These are phyloP conservation scores for Agrenia bidenticulata DNA, from an alignment of 2,888 invertebrate genomes.

Conservation along the genomic window DNA sequence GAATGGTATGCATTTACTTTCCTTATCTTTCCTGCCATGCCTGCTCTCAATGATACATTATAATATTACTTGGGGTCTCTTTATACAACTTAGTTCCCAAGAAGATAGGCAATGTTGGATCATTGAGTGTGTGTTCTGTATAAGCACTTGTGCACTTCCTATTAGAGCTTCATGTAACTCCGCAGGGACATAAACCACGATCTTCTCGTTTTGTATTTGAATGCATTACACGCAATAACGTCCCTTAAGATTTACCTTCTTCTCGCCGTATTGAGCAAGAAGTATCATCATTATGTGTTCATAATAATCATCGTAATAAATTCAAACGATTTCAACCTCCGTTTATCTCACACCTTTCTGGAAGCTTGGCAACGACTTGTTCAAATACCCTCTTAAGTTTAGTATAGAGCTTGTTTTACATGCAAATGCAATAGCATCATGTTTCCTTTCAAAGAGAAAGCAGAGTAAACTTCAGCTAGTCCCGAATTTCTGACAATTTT, in stretches of 20 bases:
- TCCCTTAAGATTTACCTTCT: neutral
- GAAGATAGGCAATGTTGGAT: neutral
- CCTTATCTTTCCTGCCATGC: conserved; percentile 19
- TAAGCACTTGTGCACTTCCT: neutral
- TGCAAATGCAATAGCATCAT: too few species aligned
- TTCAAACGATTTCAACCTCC: conserved; percentile 6
- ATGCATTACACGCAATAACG: neutral
- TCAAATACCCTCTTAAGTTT: too few species aligned
- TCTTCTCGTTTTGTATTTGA: neutral
- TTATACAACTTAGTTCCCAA: neutral
- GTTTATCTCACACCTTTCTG: neutral
- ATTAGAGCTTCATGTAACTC: too few species aligned
- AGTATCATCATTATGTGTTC: conserved; percentile 2
- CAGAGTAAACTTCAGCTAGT: too few species aligned
- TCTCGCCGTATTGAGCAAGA: neutral
- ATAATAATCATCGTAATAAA: conserved; percentile 15
- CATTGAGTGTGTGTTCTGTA: neutral
- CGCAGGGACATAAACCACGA: too few species aligned
- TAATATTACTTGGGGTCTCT: neutral
- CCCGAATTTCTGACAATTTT: too few species aligned
- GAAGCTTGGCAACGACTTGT: neutral
- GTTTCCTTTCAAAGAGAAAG: too few species aligned
- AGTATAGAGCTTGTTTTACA: too few species aligned
- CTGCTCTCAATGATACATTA: conserved; percentile 5
- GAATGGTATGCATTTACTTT: neutral